Percentiles rank a stretch among this genome's conserved stretches.
phyloP scores from a whole-genome alignment of 2,888 invertebrate genomes.

The Vanessa cardui region DNA sequence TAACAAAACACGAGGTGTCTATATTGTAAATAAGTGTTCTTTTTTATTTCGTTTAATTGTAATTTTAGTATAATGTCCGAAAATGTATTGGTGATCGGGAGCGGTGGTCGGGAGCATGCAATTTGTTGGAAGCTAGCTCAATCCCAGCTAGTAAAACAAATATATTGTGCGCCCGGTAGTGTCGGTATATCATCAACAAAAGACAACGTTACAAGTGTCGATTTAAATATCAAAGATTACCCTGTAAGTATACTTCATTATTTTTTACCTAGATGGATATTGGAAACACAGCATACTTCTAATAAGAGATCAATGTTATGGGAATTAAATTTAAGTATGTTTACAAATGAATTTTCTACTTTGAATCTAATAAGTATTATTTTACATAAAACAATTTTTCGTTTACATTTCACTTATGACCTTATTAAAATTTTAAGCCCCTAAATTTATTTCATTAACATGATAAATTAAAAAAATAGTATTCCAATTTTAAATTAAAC shows the following conservation, averaged over 20 bases:
- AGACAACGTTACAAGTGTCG: conserved; percentile 86
- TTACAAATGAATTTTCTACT: too few species aligned
- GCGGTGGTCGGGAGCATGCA: conserved; percentile 98
- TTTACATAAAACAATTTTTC: too few species aligned
- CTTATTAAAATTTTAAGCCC: too few species aligned
- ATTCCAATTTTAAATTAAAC: too few species aligned
- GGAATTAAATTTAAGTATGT: too few species aligned
- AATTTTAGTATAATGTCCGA: conserved; percentile 57
- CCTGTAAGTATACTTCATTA: conserved; percentile 81
- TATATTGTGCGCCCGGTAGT: conserved; percentile 95
- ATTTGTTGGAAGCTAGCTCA: conserved; percentile 96
- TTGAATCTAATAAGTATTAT: too few species aligned
- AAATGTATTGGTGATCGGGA: conserved; percentile 92
- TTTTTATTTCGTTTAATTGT: conserved; percentile 20
- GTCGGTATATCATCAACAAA: conserved; percentile 88
- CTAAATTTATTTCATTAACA: too few species aligned
- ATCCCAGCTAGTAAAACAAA: conserved; percentile 86
- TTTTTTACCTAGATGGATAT: not conserved
- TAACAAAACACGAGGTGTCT: conserved; percentile 33
- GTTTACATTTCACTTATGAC: too few species aligned
- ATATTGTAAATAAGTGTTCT: conserved; percentile 38
- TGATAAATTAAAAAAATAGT: too few species aligned
- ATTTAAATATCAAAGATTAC: conserved; percentile 86
- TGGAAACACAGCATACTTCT: not conserved
- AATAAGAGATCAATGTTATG: too few species aligned